phyloP scores from a whole-genome alignment of 92 coral and sea anemone species.

The Heliopora coerulea region DNA sequence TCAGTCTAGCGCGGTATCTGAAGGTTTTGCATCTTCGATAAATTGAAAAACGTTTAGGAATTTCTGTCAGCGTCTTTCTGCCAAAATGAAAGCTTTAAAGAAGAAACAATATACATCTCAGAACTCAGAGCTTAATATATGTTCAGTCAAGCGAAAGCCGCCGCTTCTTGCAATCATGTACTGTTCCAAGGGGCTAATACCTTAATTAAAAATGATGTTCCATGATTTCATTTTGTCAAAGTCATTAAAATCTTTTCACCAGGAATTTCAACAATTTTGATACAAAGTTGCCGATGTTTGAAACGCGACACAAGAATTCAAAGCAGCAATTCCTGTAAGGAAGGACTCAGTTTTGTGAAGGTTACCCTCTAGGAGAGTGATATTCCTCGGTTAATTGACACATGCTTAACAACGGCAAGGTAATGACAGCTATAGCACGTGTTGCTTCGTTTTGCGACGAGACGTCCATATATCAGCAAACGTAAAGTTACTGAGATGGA shows the following conservation, averaged over 20 bases:
- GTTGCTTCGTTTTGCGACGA: not conserved
- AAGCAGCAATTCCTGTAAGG: not conserved
- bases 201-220: not conserved
- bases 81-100: too few species aligned
- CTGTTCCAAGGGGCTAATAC: not conserved
- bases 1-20: too few species aligned
- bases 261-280: not conserved
- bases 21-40: too few species aligned
- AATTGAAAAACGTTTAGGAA: too few species aligned
- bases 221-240: not conserved
- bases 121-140: too few species aligned
- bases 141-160: not conserved
- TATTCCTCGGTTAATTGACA: not conserved
- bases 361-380: not conserved
- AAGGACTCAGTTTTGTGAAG: not conserved
- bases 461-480: not conserved
- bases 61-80: too few species aligned
- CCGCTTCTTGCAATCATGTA: not conserved
- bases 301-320: not conserved
- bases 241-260: not conserved
- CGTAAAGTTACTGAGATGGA: not conserved
- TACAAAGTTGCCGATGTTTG: not conserved
- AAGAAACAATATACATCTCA: too few species aligned
- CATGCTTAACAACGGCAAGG: not conserved
- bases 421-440: constrained; percentile 4